Base-by-base conservation (phyloP, 2,113 vertebrate genomes). In the Arvicanthis niloticus region DNA sequence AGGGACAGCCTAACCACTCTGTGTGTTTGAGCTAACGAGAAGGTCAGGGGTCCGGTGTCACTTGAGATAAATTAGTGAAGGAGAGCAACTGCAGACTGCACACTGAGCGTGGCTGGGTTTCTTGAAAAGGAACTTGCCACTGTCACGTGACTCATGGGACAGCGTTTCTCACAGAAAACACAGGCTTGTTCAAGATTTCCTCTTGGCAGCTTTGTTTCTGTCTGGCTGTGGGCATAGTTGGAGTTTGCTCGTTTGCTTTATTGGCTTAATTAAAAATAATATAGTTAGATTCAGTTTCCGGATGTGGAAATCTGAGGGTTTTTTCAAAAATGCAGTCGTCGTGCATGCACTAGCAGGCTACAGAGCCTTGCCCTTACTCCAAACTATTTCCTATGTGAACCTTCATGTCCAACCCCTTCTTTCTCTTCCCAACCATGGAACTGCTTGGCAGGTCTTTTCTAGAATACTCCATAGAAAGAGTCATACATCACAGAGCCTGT, bases 21-120 rank as follows among this genome's bases (percentile, higher is more conserved):
- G 42, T 93, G 76, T 95, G 88, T 93, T 10, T 91, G 58, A 90
- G 87, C 80, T 96, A 93, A 93, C 78, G 56, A 91, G 88, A 67
- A 73, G 77, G 56, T 80, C 78, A 89, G 37, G 62, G 78, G 72
- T 89, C 45, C 7, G 26, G 45, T 77, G 84, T 77, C 89, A 42
- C 68, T 53, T 17, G n/a, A 78, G 65, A 68, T 80, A 89, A 65
- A 60, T 60, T 8, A 76, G 89, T 51, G 92, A 58, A 78, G 31
- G 9, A 70, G 88, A 89, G 37, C 40, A 78, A 22, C 7, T 73
- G 12, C 3, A 48, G n/a, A 76, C 42, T 78, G 6, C 3, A 42
- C 62, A 70, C 60, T 11, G 13, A 45, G 12, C 53, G 16, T 1
- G 31, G 21, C 48, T 3, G n/a, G 17, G 56, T 85, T 87, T 62